Base-by-base conservation (phyloP, 2,888 invertebrate species). In the Unio delphinus region DNA sequence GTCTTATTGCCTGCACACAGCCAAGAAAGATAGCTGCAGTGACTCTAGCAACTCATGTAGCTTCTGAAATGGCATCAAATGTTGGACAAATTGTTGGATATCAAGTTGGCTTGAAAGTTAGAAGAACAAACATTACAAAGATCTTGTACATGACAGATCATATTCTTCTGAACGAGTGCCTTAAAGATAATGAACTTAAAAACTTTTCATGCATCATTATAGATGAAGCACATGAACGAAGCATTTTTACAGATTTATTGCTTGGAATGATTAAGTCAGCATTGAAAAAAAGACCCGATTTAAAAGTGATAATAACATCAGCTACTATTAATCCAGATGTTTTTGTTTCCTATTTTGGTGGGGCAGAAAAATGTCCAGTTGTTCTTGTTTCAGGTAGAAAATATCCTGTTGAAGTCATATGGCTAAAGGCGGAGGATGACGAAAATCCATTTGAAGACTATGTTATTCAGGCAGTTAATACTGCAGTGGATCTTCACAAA, bases 191-290 rank as follows among this genome's bases (percentile, higher is more conserved):
- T 8, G 45, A 69, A 3, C 78, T 89, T 34, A 73, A 73, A 1
- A 45, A 57, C 0, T 82, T 69, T 63, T 73, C 77, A 8, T 76
- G 78, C 62, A 80, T 89, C 55, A 82, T 89, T 17, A 80, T 89
- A 58, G 89, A 89, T 75, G 89, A 89, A 76, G 89, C 88, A 15
- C 89, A 89, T 72, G 89, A 89, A 68, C 69, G 89, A 65, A 87
- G 84, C 60, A 80, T 89, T 23, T 81, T 83, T 64, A 87, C 88
- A 18, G 90, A 90, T 65, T 69, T 90, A 15, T 76, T 90, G 34
- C 73, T 90, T 3, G 87, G 88, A 26, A 84, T 87, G 79, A 75
- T 89, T 8, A 88, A 88, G 68, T 72, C 73, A 30, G 78, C 72
- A 63, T 74, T 88, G 7, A 26, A 57, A 15, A 61, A 66, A 11